These are phyloP conservation scores for Myrmecophaga tridactyla DNA, from an alignment of 2,113 vertebrate genomes.

Conservation along the genomic window DNA sequence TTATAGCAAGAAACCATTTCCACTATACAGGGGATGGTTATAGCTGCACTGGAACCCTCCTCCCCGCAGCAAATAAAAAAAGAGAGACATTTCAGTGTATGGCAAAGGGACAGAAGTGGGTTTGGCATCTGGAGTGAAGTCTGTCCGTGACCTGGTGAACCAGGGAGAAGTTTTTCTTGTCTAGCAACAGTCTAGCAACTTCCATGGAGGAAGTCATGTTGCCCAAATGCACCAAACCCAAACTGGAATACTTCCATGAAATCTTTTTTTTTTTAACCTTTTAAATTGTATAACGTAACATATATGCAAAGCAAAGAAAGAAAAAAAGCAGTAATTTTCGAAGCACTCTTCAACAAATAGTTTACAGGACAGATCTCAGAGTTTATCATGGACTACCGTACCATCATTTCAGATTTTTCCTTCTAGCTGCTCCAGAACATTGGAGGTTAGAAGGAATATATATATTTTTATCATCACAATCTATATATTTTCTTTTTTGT, in stretches of 20 bases:
- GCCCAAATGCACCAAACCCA: neutral
- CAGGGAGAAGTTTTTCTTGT: neutral
- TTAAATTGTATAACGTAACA: too few species aligned
- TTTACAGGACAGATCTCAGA: too few species aligned
- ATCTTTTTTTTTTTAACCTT: too few species aligned
- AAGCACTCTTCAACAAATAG: too few species aligned
- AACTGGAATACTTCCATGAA: neutral
- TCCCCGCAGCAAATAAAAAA: neutral
- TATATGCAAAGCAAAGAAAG: too few species aligned
- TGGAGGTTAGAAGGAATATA: too few species aligned
- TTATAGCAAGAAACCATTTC: neutral
- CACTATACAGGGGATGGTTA: neutral
- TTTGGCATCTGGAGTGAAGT: neutral
- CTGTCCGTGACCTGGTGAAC: neutral
- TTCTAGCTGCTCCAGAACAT: too few species aligned
- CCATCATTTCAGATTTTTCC: too few species aligned
- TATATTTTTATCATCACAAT: too few species aligned
- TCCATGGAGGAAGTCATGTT: neutral
- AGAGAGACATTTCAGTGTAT: slow-evolving; percentile 9
- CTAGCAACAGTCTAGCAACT: neutral
- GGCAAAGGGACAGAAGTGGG: neutral
- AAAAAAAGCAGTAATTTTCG: too few species aligned
- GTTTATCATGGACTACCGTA: too few species aligned
- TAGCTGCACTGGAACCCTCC: neutral
- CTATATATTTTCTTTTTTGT: too few species aligned